Evolutionary conservation across 2,113 vertebrate genomes (phyloP), one percentile per base, ranked within the genome.

Genomic region (Charina bottae): DNA sequence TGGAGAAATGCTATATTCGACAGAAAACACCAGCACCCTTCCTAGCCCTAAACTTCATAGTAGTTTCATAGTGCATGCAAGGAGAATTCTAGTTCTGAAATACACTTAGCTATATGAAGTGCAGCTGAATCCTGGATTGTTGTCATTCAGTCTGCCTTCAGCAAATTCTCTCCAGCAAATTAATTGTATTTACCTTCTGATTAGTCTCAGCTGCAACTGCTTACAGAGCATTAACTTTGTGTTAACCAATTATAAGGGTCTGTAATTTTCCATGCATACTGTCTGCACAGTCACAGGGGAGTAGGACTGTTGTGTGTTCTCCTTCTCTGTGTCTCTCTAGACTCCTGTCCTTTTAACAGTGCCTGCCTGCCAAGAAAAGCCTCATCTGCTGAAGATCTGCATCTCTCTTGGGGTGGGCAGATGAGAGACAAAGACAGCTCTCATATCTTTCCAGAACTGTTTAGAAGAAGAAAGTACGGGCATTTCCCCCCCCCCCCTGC

Each of bases 161-260:
- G 10, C n/a, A 83, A 90, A 85, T 12, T 33, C 58, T 46, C 42
- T 90, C 37, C 55, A 85, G 37, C 90, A 90, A 90, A 90, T 15
- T 46, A 89, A 55, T 60, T 42, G 21, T 26, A 46, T 68, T 89
- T 89, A n/a, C 89, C 26, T 83, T 24, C 55, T 59, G 55, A 59
- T 64, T 83, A 83, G 53, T 83, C n/a, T 83, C 89, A 90, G 54
- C 21, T 42, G 64, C 3, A 55, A 33, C 46, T 90, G 68, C 53
- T 78, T 21, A 62, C 42, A 83, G 19, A 89, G 88, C n/a, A 56
- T 83, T 90, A 78, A 90, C 46, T 83, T 72, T 56, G 24, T 78
- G 55, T 72, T 56, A 46, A 83, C 33, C 68, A 55, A 56, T 72
- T 83, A 90, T 59, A 24, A 83, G 68, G 26, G 19, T 83, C 72